Evolutionary conservation across 2,797 vertebrate species (phyloP).

Genomic region (Hippopotamyrus pictus): DNA sequence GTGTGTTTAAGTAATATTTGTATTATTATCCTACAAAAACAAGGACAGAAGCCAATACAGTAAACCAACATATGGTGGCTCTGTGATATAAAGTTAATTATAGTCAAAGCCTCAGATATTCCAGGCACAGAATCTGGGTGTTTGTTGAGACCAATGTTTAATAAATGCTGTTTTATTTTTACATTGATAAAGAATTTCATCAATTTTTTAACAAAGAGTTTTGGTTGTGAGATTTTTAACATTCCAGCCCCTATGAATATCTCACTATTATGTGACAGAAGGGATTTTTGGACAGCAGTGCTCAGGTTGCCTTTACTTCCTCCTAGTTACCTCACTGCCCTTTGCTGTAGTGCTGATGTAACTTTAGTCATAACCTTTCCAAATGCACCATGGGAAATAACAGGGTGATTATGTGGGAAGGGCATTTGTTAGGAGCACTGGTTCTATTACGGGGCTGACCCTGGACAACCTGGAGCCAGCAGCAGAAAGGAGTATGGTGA

Average conservation of each 20-base stretch:
- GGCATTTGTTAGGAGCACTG: background rate
- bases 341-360: background rate
- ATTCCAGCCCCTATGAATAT: background rate
- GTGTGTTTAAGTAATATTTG: background rate
- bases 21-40: background rate
- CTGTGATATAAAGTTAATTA: background rate
- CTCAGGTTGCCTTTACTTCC: background rate
- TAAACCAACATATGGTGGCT: background rate
- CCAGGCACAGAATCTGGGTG: background rate
- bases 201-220: background rate
- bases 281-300: background rate
- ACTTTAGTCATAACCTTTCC: background rate
- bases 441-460: background rate
- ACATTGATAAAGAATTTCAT: background rate
- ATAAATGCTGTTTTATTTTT: background rate
- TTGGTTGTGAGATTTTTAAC: background rate
- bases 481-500: background rate
- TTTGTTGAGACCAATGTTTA: background rate
- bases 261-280: background rate
- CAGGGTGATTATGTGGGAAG: background rate
- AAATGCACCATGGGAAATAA: background rate
- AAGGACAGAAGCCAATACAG: background rate
- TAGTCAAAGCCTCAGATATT: background rate
- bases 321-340: background rate
- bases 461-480: background rate